A percentile compares a stretch with the other conserved stretches of the same genome.
Conservation (phyloP, 2,888 invertebrate genomes). For the Eueremaeus valkanovi region DNA sequence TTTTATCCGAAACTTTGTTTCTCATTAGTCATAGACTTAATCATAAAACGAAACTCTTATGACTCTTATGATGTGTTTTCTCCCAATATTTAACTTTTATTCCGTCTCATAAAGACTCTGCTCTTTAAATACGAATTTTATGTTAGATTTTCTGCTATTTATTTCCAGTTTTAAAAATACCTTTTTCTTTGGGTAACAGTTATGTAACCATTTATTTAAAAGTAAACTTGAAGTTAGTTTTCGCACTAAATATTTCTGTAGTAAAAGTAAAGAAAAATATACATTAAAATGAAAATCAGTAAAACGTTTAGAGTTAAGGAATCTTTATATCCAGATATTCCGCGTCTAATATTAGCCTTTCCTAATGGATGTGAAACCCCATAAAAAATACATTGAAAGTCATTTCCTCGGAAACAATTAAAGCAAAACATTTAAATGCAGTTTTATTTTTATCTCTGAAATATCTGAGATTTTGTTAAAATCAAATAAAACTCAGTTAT, state of each 20-base stretch:
- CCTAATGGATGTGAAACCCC: neutral
- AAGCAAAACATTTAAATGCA: neutral
- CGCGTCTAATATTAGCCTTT: neutral
- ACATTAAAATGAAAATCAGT: too few species aligned
- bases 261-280: neutral
- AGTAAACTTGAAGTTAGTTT: neutral
- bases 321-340: neutral
- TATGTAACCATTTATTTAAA: neutral
- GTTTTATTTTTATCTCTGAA: neutral
- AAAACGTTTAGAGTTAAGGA: too few species aligned
- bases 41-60: neutral
- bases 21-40: neutral
- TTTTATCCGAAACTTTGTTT: neutral
- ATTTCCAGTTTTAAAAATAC: neutral
- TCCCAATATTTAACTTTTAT: neutral
- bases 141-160: neutral
- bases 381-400: conserved; percentile 3
- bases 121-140: neutral
- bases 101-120: neutral
- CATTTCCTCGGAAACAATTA: conserved; percentile 10
- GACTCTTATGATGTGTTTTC: neutral
- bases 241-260: neutral
- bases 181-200: neutral
- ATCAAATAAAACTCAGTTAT: neutral
- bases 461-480: neutral